Conservation (phyloP, 2,888 invertebrate genomes). For the Trypoxylon attenuatum region DNA sequence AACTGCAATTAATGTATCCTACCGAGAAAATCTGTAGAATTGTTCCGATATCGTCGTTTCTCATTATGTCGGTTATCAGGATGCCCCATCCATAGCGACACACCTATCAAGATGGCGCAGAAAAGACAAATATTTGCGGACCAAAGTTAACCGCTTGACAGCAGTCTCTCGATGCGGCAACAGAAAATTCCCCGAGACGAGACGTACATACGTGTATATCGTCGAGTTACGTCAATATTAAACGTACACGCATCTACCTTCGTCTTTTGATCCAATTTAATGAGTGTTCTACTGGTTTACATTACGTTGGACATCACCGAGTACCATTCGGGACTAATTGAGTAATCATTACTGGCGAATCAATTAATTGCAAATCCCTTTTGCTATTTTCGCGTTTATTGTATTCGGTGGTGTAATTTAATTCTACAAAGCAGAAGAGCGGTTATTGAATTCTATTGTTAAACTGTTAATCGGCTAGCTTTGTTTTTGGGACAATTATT, state of each 20-base stretch:
- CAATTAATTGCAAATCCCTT: constrained; percentile 17
- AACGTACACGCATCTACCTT: neutral
- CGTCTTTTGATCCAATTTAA: neutral
- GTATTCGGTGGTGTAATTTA: constrained; percentile 6
- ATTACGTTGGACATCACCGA: no score
- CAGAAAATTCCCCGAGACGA: no score
- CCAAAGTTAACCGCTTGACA: constrained; percentile 23
- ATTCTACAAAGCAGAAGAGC: no score
- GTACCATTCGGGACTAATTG: constrained; percentile 4
- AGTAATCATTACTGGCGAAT: constrained; percentile 1
- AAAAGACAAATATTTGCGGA: constrained; percentile 51
- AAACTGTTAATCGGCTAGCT: no score
- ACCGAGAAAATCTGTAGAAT: neutral
- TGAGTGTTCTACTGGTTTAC: no score
- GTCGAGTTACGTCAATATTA: constrained; percentile 39
- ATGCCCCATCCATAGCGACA: constrained; percentile 15
- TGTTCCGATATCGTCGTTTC: neutral
- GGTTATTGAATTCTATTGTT: no score
- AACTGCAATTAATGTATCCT: no score
- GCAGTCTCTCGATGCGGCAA: constrained; percentile 23
- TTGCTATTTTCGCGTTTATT: no score
- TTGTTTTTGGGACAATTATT: no score
- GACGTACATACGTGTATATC: constrained; percentile 15
- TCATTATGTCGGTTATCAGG: constrained; percentile 14
- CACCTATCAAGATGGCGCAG: constrained; percentile 49